Percentiles rank a stretch among this genome's conserved stretches.
These are phyloP conservation scores for Macrobrachium nipponense DNA, from an alignment of 1,140 invertebrate species.

Conservation along the genomic window DNA sequence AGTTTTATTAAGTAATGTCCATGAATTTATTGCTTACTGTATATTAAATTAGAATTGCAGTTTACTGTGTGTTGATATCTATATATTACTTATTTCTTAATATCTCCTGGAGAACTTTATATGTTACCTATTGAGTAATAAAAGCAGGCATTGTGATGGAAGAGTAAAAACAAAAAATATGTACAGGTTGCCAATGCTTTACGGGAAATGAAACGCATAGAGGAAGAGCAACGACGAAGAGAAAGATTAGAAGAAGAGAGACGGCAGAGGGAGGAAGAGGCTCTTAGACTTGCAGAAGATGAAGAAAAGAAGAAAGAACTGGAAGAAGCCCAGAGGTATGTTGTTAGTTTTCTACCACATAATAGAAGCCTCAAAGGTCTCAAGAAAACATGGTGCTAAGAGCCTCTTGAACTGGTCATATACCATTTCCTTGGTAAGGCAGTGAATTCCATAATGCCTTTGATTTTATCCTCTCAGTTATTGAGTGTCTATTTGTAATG, in stretches of 20 bases:
- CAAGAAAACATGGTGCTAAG: not conserved
- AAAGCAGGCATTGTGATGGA: not conserved
- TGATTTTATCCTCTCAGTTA: no score
- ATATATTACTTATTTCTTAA: not conserved
- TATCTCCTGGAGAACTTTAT: not conserved
- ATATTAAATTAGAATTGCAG: not conserved
- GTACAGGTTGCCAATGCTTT: constrained; percentile 80
- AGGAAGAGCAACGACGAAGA: constrained; percentile 88
- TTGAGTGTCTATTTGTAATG: no score
- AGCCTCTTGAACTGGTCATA: not conserved
- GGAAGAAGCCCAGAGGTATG: constrained; percentile 72
- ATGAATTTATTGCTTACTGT: no score
- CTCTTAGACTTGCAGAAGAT: constrained; percentile 67
- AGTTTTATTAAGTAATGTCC: no score
- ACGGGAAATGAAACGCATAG: constrained; percentile 89
- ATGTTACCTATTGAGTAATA: no score
- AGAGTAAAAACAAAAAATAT: not conserved
- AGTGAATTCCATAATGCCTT: not conserved
- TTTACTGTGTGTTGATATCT: not conserved
- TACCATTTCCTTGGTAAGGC: no score
- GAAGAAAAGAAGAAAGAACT: constrained; percentile 69
- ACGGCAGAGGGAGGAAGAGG: constrained; percentile 65
- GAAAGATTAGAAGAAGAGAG: constrained; percentile 80
- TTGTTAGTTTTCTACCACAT: not conserved
- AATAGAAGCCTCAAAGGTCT: not conserved